Percentiles rank a stretch among this genome's conserved stretches.
phyloP scores from a whole-genome alignment of 1,140 invertebrate species.

The Probaryconus sp. region DNA sequence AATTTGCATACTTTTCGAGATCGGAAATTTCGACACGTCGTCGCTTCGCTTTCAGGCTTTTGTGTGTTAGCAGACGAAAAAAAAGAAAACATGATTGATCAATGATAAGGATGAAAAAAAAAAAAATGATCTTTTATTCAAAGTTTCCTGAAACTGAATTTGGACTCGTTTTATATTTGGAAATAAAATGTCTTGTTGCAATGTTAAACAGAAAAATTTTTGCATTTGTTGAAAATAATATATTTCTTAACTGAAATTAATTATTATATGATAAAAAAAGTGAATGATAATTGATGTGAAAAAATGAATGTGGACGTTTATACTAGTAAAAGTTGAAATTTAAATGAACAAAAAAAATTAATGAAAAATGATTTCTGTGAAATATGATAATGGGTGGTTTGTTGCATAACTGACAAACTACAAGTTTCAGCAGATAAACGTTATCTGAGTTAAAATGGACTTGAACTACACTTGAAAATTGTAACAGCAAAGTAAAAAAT shows the following conservation, averaged over 20 bases:
- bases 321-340: no score
- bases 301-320: no score
- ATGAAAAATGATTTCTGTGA: no score
- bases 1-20: slow-evolving; percentile 53
- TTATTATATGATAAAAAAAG: no score
- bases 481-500: neutral
- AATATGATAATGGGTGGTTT: neutral
- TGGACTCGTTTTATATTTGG: no score
- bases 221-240: no score
- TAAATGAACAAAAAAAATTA: no score
- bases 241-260: no score
- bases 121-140: slow-evolving; percentile 29
- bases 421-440: slow-evolving; percentile 13
- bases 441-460: slow-evolving; percentile 17
- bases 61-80: slow-evolving; percentile 39
- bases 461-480: neutral
- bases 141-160: neutral
- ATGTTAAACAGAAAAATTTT: no score
- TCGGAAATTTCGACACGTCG: slow-evolving; percentile 58
- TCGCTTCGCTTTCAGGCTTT: slow-evolving; percentile 36
- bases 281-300: no score
- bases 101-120: slow-evolving; percentile 18
- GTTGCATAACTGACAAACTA: neutral
- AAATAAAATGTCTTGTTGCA: neutral
- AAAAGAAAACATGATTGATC: slow-evolving; percentile 32